Conservation (phyloP, 2,113 vertebrate species). For the Eulemur rufifrons region DNA sequence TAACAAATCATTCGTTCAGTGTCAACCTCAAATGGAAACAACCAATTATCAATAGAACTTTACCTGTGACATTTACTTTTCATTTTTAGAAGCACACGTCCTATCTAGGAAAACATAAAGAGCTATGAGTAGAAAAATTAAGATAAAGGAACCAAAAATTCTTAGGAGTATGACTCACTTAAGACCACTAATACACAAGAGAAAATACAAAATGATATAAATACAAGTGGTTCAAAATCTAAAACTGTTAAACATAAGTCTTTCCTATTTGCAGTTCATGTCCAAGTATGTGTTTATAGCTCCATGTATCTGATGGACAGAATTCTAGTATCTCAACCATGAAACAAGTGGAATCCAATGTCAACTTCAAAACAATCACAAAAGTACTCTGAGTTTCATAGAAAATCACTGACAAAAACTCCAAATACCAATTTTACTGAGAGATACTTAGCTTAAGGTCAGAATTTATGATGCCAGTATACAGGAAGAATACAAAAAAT, state of each 20-base stretch:
- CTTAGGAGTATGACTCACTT: not conserved
- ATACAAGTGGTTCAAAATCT: not conserved
- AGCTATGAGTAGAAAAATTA: slow-evolving; percentile 43
- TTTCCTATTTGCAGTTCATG: not conserved
- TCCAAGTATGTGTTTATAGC: not conserved
- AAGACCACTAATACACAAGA: not conserved
- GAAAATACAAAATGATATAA: not conserved
- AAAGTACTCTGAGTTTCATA: not conserved
- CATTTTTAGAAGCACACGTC: slow-evolving; percentile 46
- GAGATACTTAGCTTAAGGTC: not conserved
- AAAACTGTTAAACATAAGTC: not conserved
- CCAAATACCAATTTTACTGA: not conserved
- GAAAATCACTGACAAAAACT: not conserved
- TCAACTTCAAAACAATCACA: not conserved
- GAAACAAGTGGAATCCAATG: not conserved
- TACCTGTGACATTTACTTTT: slow-evolving; percentile 41
- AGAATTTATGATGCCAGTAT: not conserved
- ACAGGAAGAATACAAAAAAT: not conserved
- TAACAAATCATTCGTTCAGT: slow-evolving; percentile 74
- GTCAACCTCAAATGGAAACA: slow-evolving; percentile 70
- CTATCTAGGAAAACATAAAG: slow-evolving; percentile 63
- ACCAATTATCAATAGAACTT: slow-evolving; percentile 56
- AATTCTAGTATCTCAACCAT: not conserved
- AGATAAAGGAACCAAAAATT: slow-evolving; percentile 39
- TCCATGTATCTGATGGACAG: not conserved